Conservation (phyloP, 2,888 invertebrate genomes). For the Griposia aprilina region DNA sequence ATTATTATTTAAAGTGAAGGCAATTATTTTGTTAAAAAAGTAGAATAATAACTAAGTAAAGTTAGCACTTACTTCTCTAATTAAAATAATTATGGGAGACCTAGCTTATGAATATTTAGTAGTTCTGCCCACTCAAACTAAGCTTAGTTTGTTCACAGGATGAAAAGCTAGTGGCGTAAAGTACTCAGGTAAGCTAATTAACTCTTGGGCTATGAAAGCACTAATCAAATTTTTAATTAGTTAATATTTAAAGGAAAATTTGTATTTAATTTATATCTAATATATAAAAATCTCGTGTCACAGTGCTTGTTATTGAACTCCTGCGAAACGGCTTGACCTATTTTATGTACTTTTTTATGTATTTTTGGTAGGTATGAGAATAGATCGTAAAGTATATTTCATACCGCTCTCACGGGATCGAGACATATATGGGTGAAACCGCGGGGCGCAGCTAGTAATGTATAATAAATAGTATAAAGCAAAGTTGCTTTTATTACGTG, state of each 20-base stretch:
- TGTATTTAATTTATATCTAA: background rate
- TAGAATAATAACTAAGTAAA: background rate
- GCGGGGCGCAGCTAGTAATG: no score
- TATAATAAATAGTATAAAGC: background rate
- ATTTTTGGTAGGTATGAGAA: no score
- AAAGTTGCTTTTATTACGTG: background rate
- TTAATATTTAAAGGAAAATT: background rate
- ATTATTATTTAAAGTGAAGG: no score
- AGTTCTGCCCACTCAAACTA: slow-evolving; percentile 16
- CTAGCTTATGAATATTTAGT: slow-evolving; percentile 48
- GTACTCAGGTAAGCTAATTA: slow-evolving; percentile 53
- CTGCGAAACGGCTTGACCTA: no score
- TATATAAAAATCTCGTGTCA: background rate
- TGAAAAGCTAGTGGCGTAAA: slow-evolving; percentile 46
- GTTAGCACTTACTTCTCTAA: slow-evolving; percentile 7
- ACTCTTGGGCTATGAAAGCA: slow-evolving; percentile 41
- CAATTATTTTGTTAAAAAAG: background rate
- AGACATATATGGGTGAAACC: no score
- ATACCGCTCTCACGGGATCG: no score
- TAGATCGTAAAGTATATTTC: no score
- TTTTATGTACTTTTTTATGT: no score
- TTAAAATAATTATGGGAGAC: slow-evolving; percentile 46
- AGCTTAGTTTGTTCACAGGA: slow-evolving; percentile 41
- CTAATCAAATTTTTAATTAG: slow-evolving; percentile 49
- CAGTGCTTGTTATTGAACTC: no score